phyloP scores from a whole-genome alignment of 2,888 invertebrate genomes.

The Dendrolimus houi region DNA sequence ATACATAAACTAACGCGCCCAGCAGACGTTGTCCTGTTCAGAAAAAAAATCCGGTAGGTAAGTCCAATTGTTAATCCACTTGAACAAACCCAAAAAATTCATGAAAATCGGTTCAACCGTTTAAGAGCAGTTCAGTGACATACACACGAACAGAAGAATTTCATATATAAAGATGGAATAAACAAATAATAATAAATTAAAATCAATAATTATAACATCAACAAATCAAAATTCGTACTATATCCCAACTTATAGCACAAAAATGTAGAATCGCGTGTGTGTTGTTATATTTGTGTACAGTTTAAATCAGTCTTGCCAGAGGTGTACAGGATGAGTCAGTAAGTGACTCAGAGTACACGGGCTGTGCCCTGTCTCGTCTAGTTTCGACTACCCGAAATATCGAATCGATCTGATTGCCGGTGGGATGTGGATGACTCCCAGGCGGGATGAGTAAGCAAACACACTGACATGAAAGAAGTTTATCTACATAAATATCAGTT shows the following conservation, averaged over 20 bases:
- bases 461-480: not conserved
- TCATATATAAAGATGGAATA: too few relatives aligned
- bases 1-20: too few relatives aligned
- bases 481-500: too few relatives aligned
- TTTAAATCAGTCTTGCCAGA: constrained; percentile 12
- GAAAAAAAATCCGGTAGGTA: too few relatives aligned
- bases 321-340: constrained; percentile 8
- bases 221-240: not conserved
- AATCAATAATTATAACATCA: constrained; percentile 19
- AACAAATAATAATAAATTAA: constrained; percentile 51
- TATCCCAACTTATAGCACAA: constrained; percentile 7
- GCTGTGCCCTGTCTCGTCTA: constrained; percentile 21
- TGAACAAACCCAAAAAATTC: too few relatives aligned
- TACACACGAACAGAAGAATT: too few relatives aligned
- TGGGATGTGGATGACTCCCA: constrained; percentile 26
- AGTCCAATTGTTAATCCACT: too few relatives aligned
- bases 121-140: too few relatives aligned
- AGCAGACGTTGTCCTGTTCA: too few relatives aligned
- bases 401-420: constrained; percentile 21
- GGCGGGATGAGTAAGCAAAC: constrained; percentile 27
- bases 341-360: constrained; percentile 13
- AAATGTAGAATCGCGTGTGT: constrained; percentile 6
- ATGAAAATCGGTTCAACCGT: too few relatives aligned
- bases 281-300: constrained; percentile 11
- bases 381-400: constrained; percentile 29